Conservation (phyloP, 2,888 invertebrate species). For the Drosophila monieri region DNA sequence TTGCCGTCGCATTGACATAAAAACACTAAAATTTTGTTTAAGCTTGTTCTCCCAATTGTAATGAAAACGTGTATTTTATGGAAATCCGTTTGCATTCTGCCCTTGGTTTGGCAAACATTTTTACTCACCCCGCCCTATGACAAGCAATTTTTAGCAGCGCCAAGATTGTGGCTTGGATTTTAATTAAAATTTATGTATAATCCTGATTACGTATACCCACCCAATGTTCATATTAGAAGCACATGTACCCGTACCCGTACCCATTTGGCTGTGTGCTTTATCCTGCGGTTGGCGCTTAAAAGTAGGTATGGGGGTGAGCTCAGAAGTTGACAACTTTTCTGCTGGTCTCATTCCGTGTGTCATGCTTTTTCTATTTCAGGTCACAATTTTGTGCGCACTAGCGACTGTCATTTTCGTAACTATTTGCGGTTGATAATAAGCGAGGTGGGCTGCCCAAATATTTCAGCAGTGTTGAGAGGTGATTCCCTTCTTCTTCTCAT, state of each 20-base stretch:
- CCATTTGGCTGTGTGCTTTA: constrained; percentile 1
- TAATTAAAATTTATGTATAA: constrained; percentile 44
- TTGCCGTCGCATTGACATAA: constrained; percentile 10
- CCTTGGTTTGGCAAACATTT: constrained; percentile 5
- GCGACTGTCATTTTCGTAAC: constrained; percentile 27
- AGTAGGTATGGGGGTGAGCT: background rate
- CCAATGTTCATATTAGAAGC: constrained; percentile 24
- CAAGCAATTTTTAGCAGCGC: constrained; percentile 21
- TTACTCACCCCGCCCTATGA: background rate
- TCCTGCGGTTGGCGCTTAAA: background rate
- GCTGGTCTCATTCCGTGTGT: constrained; percentile 31
- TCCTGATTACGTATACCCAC: constrained; percentile 38
- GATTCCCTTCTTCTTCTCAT: background rate
- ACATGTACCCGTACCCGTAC: constrained; percentile 11
- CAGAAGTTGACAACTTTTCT: constrained; percentile 35
- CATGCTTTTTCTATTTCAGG: constrained; percentile 33
- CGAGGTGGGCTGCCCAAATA: constrained; percentile 19
- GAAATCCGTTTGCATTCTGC: constrained; percentile 6
- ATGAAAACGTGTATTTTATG: constrained; percentile 34
- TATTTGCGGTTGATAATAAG: constrained; percentile 25
- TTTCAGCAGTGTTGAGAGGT: background rate
- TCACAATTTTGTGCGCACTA: constrained; percentile 19
- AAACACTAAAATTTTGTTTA: constrained; percentile 3
- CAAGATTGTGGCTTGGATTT: constrained; percentile 35
- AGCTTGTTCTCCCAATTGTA: constrained; percentile 27